These are phyloP conservation scores for Nemapogon koenigi DNA, from an alignment of 2,888 invertebrate species.

Conservation along the genomic window DNA sequence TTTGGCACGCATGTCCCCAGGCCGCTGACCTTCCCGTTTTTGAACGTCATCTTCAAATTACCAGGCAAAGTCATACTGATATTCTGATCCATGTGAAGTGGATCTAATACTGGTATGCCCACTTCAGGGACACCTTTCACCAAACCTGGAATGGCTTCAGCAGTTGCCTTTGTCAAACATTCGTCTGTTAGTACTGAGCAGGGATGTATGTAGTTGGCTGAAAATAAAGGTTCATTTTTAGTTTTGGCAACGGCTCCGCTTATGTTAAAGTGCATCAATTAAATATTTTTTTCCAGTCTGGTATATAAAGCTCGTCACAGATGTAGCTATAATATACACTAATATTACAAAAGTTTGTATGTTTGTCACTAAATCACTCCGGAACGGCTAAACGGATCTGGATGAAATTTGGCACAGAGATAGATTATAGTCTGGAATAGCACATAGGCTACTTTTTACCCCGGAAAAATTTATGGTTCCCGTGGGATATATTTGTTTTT, in stretches of 20 bases:
- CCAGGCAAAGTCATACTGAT: conserved; percentile 50
- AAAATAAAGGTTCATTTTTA: too few species aligned
- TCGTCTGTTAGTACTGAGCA: conserved; percentile 45
- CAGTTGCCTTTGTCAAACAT: conserved; percentile 51
- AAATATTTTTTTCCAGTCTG: neutral
- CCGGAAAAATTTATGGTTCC: too few species aligned
- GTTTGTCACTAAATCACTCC: too few species aligned
- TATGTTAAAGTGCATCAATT: neutral
- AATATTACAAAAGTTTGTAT: neutral
- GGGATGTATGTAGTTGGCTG: conserved; percentile 55
- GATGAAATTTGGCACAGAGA: too few species aligned
- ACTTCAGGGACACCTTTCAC: conserved; percentile 52
- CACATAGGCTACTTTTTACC: too few species aligned
- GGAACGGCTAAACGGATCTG: too few species aligned
- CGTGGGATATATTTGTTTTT: too few species aligned
- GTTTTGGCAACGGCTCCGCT: neutral
- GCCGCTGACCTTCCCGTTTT: conserved; percentile 44
- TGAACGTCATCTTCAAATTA: conserved; percentile 53
- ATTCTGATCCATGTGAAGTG: conserved; percentile 41
- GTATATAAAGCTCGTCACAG: neutral
- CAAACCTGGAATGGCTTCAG: conserved; percentile 49
- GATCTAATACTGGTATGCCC: conserved; percentile 44
- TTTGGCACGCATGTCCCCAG: conserved; percentile 45
- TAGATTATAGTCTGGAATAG: too few species aligned
- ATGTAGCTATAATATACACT: neutral